Evolutionary conservation across 2,888 invertebrate species (phyloP).

Genomic region (Zhuqinia jingwanae): DNA sequence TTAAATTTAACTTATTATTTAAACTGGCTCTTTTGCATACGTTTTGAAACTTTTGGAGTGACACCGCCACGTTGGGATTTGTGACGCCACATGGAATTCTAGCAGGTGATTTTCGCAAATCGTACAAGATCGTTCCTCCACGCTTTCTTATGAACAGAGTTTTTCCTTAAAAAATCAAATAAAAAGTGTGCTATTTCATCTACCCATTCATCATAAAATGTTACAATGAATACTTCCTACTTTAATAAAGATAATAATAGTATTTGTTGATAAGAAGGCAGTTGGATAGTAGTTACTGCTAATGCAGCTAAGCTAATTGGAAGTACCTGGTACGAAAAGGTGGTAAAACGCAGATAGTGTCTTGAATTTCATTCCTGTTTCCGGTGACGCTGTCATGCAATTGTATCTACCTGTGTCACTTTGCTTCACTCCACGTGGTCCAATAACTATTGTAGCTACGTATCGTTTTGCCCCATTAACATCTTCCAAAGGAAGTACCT

Average conservation of each 20-base stretch:
- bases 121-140: slow-evolving; percentile 73
- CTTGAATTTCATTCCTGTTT: slow-evolving; percentile 74
- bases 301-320: too few species aligned
- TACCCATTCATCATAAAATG: too few species aligned
- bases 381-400: slow-evolving; percentile 75
- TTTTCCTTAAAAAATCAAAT: slow-evolving; percentile 65
- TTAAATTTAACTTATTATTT: neutral
- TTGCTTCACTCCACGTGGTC: slow-evolving; percentile 64
- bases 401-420: slow-evolving; percentile 74
- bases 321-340: slow-evolving; percentile 75
- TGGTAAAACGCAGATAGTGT: slow-evolving; percentile 74
- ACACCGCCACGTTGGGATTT: slow-evolving; percentile 76
- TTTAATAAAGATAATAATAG: too few species aligned
- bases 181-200: too few species aligned
- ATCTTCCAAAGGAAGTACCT: slow-evolving; percentile 63
- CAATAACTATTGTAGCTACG: slow-evolving; percentile 71
- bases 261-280: too few species aligned
- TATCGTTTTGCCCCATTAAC: slow-evolving; percentile 75
- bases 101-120: slow-evolving; percentile 72
- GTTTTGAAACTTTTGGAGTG: slow-evolving; percentile 75
- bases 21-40: slow-evolving; percentile 57
- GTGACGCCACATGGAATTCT: slow-evolving; percentile 78
- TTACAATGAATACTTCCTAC: too few species aligned
- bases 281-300: too few species aligned
- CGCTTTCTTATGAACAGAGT: slow-evolving; percentile 74